Evolutionary conservation across 2,888 invertebrate species (phyloP).

Genomic region (Cephus nigrinus): DNA sequence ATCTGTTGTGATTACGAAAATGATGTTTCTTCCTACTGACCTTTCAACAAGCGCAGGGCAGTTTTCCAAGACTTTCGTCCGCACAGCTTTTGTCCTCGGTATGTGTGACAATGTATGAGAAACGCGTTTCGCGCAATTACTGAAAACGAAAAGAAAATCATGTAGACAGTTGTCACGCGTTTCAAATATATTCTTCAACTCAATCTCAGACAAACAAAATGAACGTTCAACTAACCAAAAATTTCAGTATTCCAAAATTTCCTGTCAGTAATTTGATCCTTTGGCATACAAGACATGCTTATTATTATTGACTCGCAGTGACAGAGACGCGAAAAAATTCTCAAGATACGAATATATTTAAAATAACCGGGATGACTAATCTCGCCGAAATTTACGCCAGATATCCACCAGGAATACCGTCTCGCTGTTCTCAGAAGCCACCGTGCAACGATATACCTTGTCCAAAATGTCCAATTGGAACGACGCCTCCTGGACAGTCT

Average conservation of each 20-base stretch:
- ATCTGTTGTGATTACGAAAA: constrained; percentile 58
- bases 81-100: neutral
- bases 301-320: neutral
- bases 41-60: neutral
- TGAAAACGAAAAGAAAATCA: neutral
- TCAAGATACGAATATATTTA: neutral
- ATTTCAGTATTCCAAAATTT: neutral
- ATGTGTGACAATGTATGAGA: neutral
- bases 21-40: neutral
- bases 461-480: constrained; percentile 31
- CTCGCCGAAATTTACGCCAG: constrained; percentile 7
- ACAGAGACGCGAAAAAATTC: neutral
- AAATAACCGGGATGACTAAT: neutral
- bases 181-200: neutral
- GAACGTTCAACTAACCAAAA: neutral
- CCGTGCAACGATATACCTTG: constrained; percentile 28
- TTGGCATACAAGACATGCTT: neutral
- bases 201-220: neutral
- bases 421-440: constrained; percentile 33
- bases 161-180: neutral
- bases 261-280: neutral
- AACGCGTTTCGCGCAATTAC: neutral
- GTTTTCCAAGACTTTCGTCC: neutral
- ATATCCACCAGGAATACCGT: constrained; percentile 35
- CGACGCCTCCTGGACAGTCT: constrained; percentile 29